phyloP scores from a whole-genome alignment of 2,888 invertebrate species.

The Lithophane leautieri region DNA sequence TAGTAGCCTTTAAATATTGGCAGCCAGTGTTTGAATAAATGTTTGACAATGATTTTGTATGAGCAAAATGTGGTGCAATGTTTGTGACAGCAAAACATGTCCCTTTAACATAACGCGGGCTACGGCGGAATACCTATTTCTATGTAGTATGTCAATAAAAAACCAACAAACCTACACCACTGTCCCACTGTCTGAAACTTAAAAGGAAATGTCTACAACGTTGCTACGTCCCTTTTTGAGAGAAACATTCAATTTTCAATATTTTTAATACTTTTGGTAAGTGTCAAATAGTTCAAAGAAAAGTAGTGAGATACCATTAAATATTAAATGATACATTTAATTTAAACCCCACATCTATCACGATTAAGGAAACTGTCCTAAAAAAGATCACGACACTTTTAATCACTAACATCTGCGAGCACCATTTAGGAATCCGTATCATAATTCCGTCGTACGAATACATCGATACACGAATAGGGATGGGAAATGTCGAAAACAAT shows the following conservation, averaged over 20 bases:
- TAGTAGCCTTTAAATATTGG: too few relatives aligned
- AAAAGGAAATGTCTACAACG: neutral
- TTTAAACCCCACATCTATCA: slow-evolving; percentile 40
- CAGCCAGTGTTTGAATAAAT: slow-evolving; percentile 6
- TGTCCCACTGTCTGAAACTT: neutral
- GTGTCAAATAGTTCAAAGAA: neutral
- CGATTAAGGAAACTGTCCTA: slow-evolving; percentile 44
- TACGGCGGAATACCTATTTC: neutral
- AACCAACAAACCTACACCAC: neutral
- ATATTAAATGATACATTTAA: slow-evolving; percentile 25
- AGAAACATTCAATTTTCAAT: neutral
- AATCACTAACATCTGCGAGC: slow-evolving; percentile 73
- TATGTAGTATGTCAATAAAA: neutral
- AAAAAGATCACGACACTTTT: slow-evolving; percentile 73
- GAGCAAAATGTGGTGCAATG: neutral
- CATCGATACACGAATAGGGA: slow-evolving; percentile 61
- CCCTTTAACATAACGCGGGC: too few relatives aligned
- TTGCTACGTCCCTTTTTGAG: too few relatives aligned
- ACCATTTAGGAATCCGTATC: slow-evolving; percentile 71
- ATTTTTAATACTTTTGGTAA: neutral
- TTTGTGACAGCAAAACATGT: neutral
- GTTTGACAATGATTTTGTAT: neutral
- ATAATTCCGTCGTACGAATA: slow-evolving; percentile 59
- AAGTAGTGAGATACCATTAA: neutral
- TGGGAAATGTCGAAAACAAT: slow-evolving; percentile 80